Base-by-base conservation (phyloP, 2,888 invertebrate genomes). In the Endomychus coccineus region DNA sequence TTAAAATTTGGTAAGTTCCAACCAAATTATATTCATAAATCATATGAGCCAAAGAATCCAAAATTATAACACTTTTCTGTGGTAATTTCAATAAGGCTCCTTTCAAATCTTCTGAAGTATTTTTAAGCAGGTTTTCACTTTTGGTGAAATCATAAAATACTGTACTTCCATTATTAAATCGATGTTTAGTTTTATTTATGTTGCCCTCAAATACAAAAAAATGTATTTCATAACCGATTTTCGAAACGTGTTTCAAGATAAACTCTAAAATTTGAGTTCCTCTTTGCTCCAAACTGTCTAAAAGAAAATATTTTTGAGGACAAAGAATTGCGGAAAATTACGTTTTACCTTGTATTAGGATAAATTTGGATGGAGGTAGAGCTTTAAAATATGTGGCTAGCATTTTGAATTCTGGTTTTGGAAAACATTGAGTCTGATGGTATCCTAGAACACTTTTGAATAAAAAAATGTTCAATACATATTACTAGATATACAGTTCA, bases 41-140 rank as follows among this genome's bases (percentile, higher is more conserved):
- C 9, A 53, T 40, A 46, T 62, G 57, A 9, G 51, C 49, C 34
- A 65, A 43, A 2, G 62, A 63, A 46, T 65, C 61, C 15, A 65
- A 46, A 14, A 64, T 43, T 10, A 65, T 37, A 7, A 61, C 42
- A 22, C 49, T 45, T 9, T 47, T 48, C n/a, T 16, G 30, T 12
- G 40, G 44, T 19, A 54, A 39, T 25, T 38, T 42, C 9, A 30
- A 36, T 15, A 51, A n/a, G n/a, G 43, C 28, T 2, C 38, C 32
- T 16, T 51, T 39, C 11, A 59, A 48, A 33, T 44, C 36, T 22
- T 39, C 27, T 33, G 29, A 14, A 35, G 27, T 49, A 19, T 36
- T 17, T 16, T 16, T 7, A 9, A 12, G 13, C 11, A 5, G n/a
- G 15, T 13, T 6, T 7, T n/a, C 27, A 36, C 58, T 49, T 16